phyloP scores from a whole-genome alignment of 2,888 invertebrate species.

The Ethmia dodecea region DNA sequence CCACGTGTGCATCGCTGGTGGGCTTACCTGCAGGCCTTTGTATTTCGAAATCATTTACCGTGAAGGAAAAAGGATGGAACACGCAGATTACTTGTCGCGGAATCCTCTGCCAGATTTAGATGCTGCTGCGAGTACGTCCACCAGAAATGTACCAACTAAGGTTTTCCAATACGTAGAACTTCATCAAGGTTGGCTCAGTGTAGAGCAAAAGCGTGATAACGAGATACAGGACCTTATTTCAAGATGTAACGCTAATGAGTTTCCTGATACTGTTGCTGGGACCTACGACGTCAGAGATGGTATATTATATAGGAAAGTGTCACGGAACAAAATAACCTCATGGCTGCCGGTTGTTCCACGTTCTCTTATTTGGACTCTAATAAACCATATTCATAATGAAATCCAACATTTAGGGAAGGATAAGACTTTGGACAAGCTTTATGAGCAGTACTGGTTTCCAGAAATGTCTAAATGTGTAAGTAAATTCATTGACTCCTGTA shows the following conservation, averaged over 20 bases:
- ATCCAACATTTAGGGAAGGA: background rate
- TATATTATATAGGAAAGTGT: background rate
- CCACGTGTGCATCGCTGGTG: slow-evolving; percentile 2
- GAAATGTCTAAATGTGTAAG: slow-evolving; percentile 9
- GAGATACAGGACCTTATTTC: slow-evolving; percentile 10
- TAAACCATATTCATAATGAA: slow-evolving; percentile 1
- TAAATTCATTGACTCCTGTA: slow-evolving; percentile 1
- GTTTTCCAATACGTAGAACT: too few relatives aligned
- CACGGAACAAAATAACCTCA: background rate
- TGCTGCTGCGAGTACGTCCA: slow-evolving; percentile 11
- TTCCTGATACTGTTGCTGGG: background rate
- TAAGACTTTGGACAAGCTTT: background rate
- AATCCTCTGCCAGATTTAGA: slow-evolving; percentile 13
- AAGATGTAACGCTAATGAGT: background rate
- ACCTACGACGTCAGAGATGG: background rate
- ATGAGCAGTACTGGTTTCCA: background rate
- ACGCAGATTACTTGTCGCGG: background rate
- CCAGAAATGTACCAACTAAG: slow-evolving; percentile 20
- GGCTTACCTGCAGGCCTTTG: slow-evolving; percentile 1
- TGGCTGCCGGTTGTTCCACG: background rate
- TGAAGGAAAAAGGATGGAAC: slow-evolving; percentile 3
- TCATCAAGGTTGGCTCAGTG: background rate
- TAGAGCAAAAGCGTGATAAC: slow-evolving; percentile 13
- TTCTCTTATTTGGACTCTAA: background rate
- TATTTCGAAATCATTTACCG: slow-evolving; percentile 5